These are phyloP conservation scores for Daubentonia madagascariensis DNA, from an alignment of 2,113 vertebrate species.

Conservation along the genomic window DNA sequence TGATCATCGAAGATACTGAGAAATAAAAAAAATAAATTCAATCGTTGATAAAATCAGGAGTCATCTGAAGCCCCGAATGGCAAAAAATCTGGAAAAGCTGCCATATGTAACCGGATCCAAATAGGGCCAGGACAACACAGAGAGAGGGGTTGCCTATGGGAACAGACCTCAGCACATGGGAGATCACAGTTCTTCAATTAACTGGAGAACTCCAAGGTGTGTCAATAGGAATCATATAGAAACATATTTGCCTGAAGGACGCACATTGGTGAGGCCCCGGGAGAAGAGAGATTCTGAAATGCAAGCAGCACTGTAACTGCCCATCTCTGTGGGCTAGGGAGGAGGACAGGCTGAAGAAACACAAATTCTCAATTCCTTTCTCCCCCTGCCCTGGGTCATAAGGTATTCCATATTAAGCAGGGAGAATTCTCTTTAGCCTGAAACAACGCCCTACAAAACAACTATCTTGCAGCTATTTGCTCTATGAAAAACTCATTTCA, in stretches of 20 bases:
- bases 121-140: too few relatives aligned
- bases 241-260: not conserved
- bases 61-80: not conserved
- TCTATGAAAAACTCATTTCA: not conserved
- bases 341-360: too few relatives aligned
- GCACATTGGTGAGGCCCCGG: not conserved
- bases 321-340: not conserved
- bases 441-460: not conserved
- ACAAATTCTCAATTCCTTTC: not conserved
- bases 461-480: not conserved
- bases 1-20: not conserved
- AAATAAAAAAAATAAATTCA: not conserved
- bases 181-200: not conserved
- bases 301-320: not conserved
- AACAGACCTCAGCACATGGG: accelerated
- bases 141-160: accelerated
- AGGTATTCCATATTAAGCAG: not conserved
- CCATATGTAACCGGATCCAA: not conserved
- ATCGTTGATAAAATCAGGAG: not conserved
- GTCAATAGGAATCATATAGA: accelerated
- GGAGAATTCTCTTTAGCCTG: not conserved
- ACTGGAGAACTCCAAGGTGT: not conserved
- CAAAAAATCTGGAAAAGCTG: not conserved
- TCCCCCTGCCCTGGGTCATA: not conserved
- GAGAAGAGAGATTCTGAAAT: not conserved